phyloP scores from a whole-genome alignment of 2,113 vertebrate species.

The Lonchura striata region DNA sequence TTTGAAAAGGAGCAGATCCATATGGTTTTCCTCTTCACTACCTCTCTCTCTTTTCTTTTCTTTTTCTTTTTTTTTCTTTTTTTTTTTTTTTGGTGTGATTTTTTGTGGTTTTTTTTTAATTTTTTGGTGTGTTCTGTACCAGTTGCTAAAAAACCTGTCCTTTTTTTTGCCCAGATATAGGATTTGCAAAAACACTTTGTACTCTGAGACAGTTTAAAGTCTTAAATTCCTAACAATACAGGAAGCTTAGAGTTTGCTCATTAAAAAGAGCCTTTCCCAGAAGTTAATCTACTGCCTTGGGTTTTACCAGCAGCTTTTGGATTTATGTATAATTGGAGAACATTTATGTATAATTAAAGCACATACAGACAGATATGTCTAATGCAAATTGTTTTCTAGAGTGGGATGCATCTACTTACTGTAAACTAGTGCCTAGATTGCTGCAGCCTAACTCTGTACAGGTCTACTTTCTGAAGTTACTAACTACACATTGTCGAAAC shows the following conservation, averaged over 20 bases:
- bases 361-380: background rate
- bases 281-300: background rate
- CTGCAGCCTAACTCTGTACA: background rate
- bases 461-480: background rate
- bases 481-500: background rate
- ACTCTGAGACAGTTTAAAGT: background rate
- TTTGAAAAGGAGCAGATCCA: constrained; percentile 31
- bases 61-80: too few species aligned
- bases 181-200: background rate
- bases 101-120: too few species aligned
- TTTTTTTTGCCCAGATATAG: background rate
- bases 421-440: background rate
- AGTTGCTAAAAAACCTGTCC: background rate
- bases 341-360: background rate
- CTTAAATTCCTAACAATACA: background rate
- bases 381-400: background rate
- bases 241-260: background rate
- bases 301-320: background rate
- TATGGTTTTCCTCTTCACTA: background rate
- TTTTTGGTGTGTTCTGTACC: background rate
- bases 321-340: background rate
- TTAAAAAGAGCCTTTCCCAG: background rate
- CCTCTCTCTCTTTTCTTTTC: background rate
- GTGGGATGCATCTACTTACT: background rate
- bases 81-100: background rate